Evolutionary conservation across 2,113 vertebrate genomes (phyloP).

Genomic region (Cynoglossus semilaevis): DNA sequence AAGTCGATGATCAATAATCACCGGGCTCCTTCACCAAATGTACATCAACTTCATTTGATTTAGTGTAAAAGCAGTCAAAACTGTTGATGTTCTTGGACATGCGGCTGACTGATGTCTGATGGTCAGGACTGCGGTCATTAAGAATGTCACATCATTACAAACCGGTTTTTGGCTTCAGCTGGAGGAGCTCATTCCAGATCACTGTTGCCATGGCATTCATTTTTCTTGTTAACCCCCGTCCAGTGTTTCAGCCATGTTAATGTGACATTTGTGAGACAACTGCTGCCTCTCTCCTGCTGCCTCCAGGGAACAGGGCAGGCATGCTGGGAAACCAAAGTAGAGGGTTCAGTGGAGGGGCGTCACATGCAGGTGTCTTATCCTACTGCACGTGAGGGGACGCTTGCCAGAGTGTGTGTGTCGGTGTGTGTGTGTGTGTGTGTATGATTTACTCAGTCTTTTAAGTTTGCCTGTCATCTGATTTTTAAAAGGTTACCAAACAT

Average conservation of each 20-base stretch:
- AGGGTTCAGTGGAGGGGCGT: slow-evolving; percentile 9
- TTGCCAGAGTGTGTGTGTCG: background rate
- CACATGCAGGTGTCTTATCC: slow-evolving; percentile 47
- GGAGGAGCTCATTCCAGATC: slow-evolving; percentile 25
- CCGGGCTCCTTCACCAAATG: slow-evolving; percentile 1
- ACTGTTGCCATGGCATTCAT: slow-evolving; percentile 51
- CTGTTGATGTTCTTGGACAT: slow-evolving; percentile 18
- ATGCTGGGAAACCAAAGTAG: slow-evolving; percentile 48
- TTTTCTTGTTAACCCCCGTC: slow-evolving; percentile 19
- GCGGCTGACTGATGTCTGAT: slow-evolving; percentile 19
- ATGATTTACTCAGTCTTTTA: slow-evolving; percentile 1
- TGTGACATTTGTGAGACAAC: slow-evolving; percentile 57
- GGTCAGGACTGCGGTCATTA: slow-evolving; percentile 3
- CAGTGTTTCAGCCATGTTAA: slow-evolving; percentile 48
- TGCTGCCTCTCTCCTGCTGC: slow-evolving; percentile 10
- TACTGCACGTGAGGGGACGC: slow-evolving; percentile 31
- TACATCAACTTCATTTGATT: slow-evolving; percentile 24
- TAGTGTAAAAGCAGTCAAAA: slow-evolving; percentile 14
- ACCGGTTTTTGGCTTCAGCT: slow-evolving; percentile 19
- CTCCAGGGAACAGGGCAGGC: slow-evolving; percentile 30
- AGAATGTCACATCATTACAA: background rate
- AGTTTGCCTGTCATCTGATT: slow-evolving; percentile 49
- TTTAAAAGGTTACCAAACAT: slow-evolving; percentile 60
- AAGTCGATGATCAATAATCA: slow-evolving; percentile 36
- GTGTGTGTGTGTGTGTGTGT: background rate